A percentile compares a stretch with the other conserved stretches of the same genome.
Conservation (phyloP, 2,113 vertebrate species). For the Dipodomys spectabilis region DNA sequence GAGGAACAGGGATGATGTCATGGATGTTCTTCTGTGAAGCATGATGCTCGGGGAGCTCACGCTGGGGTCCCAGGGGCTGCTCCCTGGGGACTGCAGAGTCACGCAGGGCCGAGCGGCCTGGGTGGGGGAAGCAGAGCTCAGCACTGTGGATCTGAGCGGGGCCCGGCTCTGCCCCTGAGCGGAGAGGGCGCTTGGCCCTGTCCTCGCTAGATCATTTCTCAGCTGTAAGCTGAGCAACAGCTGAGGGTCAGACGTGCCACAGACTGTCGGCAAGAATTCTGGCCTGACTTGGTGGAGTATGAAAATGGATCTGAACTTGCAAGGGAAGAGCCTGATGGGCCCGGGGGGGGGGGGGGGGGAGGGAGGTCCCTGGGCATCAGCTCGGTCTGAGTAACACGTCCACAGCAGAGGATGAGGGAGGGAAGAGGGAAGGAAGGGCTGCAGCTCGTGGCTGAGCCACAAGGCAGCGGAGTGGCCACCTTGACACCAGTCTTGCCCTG, state of each 20-base stretch:
- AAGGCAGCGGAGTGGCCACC: background rate
- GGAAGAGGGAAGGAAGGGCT: background rate
- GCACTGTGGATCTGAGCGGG: background rate
- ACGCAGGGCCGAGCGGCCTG: background rate
- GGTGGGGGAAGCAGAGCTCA: background rate
- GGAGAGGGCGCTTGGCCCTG: background rate
- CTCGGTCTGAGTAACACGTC: too few species aligned
- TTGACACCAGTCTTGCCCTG: background rate
- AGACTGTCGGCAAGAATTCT: background rate
- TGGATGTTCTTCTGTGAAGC: background rate
- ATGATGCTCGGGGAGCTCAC: background rate
- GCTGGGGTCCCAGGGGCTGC: background rate
- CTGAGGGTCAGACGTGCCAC: background rate
- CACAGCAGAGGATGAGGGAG: background rate
- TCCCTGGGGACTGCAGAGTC: constrained; percentile 14
- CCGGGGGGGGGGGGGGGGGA: too few species aligned
- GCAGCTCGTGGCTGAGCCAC: background rate
- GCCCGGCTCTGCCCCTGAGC: background rate
- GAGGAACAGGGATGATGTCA: constrained; percentile 37
- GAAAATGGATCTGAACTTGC: background rate
- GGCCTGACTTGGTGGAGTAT: too few species aligned
- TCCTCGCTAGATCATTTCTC: background rate
- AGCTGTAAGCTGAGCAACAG: background rate
- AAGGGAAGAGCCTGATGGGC: background rate
- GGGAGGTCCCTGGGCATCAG: too few species aligned